A percentile compares a stretch with the other conserved stretches of the same genome.
Conservation (phyloP, 2,797 vertebrate species). For the Peromyscus attwateri region DNA sequence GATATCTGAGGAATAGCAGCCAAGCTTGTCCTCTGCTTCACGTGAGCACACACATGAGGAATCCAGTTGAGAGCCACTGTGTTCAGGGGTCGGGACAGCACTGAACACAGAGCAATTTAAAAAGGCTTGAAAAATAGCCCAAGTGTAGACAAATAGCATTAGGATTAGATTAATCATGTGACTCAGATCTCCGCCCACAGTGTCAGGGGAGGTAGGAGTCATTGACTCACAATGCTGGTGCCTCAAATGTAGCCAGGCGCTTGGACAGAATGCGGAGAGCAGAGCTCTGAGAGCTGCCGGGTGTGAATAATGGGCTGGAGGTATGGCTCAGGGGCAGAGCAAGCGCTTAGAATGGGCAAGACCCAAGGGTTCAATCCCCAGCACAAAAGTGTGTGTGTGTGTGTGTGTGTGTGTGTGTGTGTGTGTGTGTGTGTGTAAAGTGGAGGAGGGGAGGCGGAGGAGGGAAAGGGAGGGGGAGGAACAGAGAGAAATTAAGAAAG, state of each 20-base stretch:
- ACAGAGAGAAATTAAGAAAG: not conserved
- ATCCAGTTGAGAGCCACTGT: not conserved
- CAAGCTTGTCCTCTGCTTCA: not conserved
- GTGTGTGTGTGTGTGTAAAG: too few relatives aligned
- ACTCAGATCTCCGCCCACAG: slow-evolving; percentile 35
- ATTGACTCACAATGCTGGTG: not conserved
- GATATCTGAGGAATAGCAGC: not conserved
- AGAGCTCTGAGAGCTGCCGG: not conserved
- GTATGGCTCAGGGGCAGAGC: not conserved
- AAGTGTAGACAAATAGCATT: not conserved
- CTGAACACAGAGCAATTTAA: not conserved
- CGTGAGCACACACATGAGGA: too few relatives aligned
- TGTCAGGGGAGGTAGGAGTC: not conserved
- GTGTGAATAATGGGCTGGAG: not conserved
- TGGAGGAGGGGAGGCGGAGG: not conserved
- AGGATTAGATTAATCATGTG: not conserved
- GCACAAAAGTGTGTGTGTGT: not conserved
- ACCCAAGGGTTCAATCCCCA: not conserved
- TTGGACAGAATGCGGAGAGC: not conserved
- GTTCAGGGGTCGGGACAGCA: not conserved
- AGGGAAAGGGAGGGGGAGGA: not conserved
- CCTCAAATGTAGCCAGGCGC: not conserved
- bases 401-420: not conserved
- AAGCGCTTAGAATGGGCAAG: not conserved
- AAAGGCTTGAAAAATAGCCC: not conserved